Conservation (phyloP, 2,113 vertebrate genomes). For the Tinamus guttatus region DNA sequence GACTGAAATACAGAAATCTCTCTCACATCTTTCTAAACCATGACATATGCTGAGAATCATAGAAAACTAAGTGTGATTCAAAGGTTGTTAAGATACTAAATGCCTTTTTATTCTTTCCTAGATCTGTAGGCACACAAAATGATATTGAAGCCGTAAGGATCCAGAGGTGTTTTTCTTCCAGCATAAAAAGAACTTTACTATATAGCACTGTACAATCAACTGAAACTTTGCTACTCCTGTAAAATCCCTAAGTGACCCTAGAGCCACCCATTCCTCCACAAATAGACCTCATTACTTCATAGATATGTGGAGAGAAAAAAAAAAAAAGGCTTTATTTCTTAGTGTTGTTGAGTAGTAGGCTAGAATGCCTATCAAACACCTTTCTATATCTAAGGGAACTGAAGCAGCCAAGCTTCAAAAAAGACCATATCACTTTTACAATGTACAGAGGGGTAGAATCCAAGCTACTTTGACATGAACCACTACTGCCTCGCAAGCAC, state of each 20-base stretch:
- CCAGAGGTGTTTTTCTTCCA: not conserved
- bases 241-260: not conserved
- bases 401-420: not conserved
- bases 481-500: not conserved
- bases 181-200: not conserved
- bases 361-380: fast-evolving
- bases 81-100: not conserved
- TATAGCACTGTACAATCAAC: not conserved
- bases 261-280: not conserved
- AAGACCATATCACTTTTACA: not conserved
- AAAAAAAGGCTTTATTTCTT: not conserved
- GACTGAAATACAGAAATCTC: not conserved
- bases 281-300: not conserved
- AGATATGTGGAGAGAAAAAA: not conserved
- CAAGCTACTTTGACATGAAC: not conserved
- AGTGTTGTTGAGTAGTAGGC: not conserved
- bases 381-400: not conserved
- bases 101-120: not conserved
- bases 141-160: not conserved
- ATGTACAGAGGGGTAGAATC: not conserved
- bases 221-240: not conserved
- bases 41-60: not conserved
- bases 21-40: not conserved
- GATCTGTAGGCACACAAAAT: not conserved
- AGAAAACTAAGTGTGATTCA: not conserved